phyloP scores from a whole-genome alignment of 2,797 vertebrate species.

The Peromyscus attwateri region DNA sequence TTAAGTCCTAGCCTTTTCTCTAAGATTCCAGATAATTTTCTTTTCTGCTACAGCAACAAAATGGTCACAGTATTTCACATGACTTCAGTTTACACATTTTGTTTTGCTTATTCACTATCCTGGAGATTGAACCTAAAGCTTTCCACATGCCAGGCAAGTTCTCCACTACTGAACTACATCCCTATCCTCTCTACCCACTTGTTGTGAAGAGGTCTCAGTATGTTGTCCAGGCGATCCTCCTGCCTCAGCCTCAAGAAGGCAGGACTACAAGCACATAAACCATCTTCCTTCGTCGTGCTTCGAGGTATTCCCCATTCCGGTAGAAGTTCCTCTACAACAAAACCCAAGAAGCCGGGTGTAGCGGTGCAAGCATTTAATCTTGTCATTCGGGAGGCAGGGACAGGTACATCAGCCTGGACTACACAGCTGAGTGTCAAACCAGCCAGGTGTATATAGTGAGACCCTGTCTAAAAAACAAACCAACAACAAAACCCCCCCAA shows the following conservation, averaged over 20 bases:
- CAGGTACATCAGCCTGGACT: not conserved
- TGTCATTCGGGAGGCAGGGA: not conserved
- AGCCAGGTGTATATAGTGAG: not conserved
- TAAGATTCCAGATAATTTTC: not conserved
- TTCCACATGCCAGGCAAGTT: not conserved
- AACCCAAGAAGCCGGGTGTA: not conserved
- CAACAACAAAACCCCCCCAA: not conserved
- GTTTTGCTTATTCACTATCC: not conserved
- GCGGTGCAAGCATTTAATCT: not conserved
- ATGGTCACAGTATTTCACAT: not conserved
- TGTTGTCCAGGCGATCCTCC: not conserved
- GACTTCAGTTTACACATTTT: not conserved
- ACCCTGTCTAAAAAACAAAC: not conserved
- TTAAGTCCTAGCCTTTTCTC: not conserved
- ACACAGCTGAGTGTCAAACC: not conserved
- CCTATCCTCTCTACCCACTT: not conserved
- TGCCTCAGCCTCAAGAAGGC: not conserved
- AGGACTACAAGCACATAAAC: not conserved
- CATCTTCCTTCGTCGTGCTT: not conserved
- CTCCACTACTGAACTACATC: not conserved
- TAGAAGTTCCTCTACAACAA: conserved; percentile 38
- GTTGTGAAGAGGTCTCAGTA: not conserved
- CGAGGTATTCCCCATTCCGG: not conserved
- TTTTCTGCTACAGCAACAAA: not conserved
- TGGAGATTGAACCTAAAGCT: not conserved